Base-by-base conservation (phyloP, 1,140 invertebrate species). In the Drosophila orosa region DNA sequence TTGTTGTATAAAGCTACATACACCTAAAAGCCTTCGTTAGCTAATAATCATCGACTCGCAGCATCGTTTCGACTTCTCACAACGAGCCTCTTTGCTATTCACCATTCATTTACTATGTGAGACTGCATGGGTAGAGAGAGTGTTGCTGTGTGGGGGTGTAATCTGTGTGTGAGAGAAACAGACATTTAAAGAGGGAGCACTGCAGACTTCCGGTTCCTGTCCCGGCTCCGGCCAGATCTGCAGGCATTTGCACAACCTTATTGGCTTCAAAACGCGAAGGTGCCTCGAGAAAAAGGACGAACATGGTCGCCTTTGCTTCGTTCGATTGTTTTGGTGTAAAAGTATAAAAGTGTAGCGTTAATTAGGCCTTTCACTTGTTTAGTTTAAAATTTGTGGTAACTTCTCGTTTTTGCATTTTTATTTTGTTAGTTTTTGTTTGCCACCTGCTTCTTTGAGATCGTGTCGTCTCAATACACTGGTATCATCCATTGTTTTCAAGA, bases 261-360 rank as follows among this genome's bases (percentile, higher is more conserved):
- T 86, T 74, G 73, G 83, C 71, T 86, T 83, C 74, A 73, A 89
- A 89, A 89, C 83, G 67, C 76, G 76, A 80, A 79, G 71, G 71
- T 83, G 71, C 72, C 62, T 87, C 78, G 61, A 75, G 72, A 86
- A 85, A 69, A 75, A 67, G 52, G 57, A 72, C 54, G 40, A 54
- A n/a, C 42, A 33, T 69, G 52, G n/a, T 63, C 29, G 54, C 50
- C 52, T 58, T 62, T 76, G 50, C 67, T 54, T 69, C 17, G 17
- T 15, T 74, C 59, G 50, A 50, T 85, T 56, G 67, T 74, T 44
- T 85, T 75, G 73, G 83, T 90, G 87, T 90, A 90, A 90, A 90
- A 90, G 87, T 90, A 90, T 86, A 90, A 90, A 90, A 90, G 83
- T 90, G 77, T 91, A 87, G 83, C 79, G 72, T 83, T 54, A 63